A percentile compares a stretch with the other conserved stretches of the same genome.
Conservation (phyloP, 2,797 vertebrate species). For the Microctenopoma steveboyesi region DNA sequence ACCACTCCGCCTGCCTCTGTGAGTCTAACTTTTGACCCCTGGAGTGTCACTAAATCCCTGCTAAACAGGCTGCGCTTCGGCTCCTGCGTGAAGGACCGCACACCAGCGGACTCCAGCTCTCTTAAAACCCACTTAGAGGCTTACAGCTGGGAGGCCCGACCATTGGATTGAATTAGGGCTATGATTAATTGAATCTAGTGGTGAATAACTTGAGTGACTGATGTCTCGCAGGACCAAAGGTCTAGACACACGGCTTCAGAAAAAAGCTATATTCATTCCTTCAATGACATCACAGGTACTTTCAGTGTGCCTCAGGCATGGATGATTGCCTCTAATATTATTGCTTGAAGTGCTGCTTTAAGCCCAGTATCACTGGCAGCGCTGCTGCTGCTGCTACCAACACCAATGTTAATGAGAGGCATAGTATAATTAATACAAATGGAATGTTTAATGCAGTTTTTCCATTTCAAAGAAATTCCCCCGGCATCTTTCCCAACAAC, state of each 20-base stretch:
- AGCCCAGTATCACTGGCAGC: constrained; percentile 44
- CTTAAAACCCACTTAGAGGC: constrained; percentile 72
- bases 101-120: constrained; percentile 40
- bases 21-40: constrained; percentile 61
- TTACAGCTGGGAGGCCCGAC: constrained; percentile 58
- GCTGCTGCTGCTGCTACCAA: constrained; percentile 26
- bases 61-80: constrained; percentile 41
- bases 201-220: constrained; percentile 72
- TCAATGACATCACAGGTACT: constrained; percentile 56
- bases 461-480: constrained; percentile 82
- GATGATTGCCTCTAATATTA: constrained; percentile 61
- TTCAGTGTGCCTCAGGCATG: constrained; percentile 56
- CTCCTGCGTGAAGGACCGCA: constrained; percentile 28
- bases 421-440: constrained; percentile 79
- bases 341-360: constrained; percentile 56
- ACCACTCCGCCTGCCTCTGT: constrained; percentile 48
- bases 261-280: constrained; percentile 55
- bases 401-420: constrained; percentile 66
- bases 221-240: constrained; percentile 70
- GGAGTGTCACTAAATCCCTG: constrained; percentile 61
- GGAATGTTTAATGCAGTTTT: constrained; percentile 83
- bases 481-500: constrained; percentile 55
- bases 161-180: constrained; percentile 70
- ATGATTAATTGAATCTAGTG: constrained; percentile 73
- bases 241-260: constrained; percentile 64